phyloP scores from a whole-genome alignment of 2,888 invertebrate species.

The Tanytarsus gracilentus region DNA sequence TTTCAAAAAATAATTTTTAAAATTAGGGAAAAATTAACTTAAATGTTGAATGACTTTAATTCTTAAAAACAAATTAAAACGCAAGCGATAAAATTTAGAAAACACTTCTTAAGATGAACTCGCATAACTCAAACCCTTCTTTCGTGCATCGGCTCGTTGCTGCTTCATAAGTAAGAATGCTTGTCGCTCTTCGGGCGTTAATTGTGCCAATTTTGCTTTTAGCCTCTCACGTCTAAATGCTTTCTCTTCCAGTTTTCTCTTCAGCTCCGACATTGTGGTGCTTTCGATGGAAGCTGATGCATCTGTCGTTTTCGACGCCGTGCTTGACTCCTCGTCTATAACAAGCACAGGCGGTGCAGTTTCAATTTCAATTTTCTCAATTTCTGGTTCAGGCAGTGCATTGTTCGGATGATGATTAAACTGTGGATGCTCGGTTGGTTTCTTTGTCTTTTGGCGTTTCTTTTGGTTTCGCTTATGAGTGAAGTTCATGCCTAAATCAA shows the following conservation, averaged over 20 bases:
- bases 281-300: neutral
- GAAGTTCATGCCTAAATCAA: conserved; percentile 8
- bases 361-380: neutral
- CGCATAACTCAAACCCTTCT: conserved; percentile 10
- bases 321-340: neutral
- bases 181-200: conserved; percentile 20
- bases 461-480: neutral
- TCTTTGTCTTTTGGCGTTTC: neutral
- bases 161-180: conserved; percentile 24
- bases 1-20: too few species aligned
- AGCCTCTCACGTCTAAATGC: conserved; percentile 21
- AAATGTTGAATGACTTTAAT: too few species aligned
- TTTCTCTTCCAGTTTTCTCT: conserved; percentile 14
- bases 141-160: conserved; percentile 15
- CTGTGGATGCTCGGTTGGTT: neutral
- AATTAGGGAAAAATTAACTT: too few species aligned
- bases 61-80: too few species aligned
- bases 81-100: neutral
- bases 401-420: conserved; percentile 16
- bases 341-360: neutral
- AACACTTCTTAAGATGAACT: neutral
- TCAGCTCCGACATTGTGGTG: conserved; percentile 3
- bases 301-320: neutral
- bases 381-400: neutral
- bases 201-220: conserved; percentile 10